Conservation (phyloP, 2,888 invertebrate genomes). For the Pherbina coryleti region DNA sequence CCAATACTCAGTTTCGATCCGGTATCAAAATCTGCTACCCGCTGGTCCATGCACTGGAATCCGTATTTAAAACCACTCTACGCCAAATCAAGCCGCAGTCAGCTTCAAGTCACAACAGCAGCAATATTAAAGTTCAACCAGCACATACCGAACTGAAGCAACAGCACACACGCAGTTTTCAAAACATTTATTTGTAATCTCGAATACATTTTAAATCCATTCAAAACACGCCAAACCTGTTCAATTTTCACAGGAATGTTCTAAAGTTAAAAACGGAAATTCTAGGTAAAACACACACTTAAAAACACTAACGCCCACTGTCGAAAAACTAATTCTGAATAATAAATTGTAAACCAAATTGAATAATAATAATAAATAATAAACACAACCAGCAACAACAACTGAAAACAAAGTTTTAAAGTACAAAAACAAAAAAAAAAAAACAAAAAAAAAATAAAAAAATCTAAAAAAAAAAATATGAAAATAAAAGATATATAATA, state of each 20-base stretch:
- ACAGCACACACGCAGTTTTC: constrained; percentile 31
- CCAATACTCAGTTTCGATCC: background rate
- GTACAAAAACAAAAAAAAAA: constrained; percentile 62
- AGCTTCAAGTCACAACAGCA: constrained; percentile 17
- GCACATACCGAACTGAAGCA: constrained; percentile 15
- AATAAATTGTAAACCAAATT: constrained; percentile 38
- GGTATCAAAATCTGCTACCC: background rate
- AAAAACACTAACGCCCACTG: constrained; percentile 41
- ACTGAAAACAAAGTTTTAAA: constrained; percentile 67
- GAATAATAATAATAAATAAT: constrained; percentile 45
- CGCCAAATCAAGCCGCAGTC: background rate
- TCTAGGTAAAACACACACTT: constrained; percentile 27
- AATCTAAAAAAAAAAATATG: constrained; percentile 44
- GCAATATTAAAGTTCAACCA: constrained; percentile 5
- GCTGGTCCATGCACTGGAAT: background rate
- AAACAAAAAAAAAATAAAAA: constrained; percentile 51
- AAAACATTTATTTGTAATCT: constrained; percentile 41
- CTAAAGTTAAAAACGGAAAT: constrained; percentile 36
- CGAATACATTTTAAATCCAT: constrained; percentile 36
- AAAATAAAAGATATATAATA: constrained; percentile 46
- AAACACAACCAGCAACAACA: constrained; percentile 59
- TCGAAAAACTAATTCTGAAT: constrained; percentile 43
- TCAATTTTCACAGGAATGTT: constrained; percentile 23
- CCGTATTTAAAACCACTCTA: background rate
- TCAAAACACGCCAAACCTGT: constrained; percentile 30